Percentiles rank a stretch among this genome's conserved stretches.
Conservation (phyloP, 1,140 invertebrate genomes). For the Helicoverpa zea region DNA sequence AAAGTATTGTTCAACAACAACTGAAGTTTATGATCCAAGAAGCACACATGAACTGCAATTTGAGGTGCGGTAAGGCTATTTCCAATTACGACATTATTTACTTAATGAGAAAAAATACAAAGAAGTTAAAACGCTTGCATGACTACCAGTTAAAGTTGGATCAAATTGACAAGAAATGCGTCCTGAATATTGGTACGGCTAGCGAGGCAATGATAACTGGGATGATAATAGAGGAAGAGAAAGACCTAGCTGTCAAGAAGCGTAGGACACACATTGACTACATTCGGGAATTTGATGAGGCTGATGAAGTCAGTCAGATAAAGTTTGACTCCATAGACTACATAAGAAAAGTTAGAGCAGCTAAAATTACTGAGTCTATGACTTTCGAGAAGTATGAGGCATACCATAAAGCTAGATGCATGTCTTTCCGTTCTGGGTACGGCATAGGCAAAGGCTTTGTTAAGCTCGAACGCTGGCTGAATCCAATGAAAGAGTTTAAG, state of each 20-base stretch:
- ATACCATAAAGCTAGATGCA: slow-evolving; percentile 83
- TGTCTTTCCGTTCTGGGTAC: slow-evolving; percentile 78
- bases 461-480: slow-evolving; percentile 86
- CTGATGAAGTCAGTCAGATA: slow-evolving; percentile 87
- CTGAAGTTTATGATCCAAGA: slow-evolving; percentile 87
- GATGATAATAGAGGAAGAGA: slow-evolving; percentile 71
- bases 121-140: slow-evolving; percentile 77
- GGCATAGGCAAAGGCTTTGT: slow-evolving; percentile 74
- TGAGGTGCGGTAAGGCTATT: slow-evolving; percentile 82
- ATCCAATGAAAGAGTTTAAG: slow-evolving; percentile 84
- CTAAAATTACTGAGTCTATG: slow-evolving; percentile 86
- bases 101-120: slow-evolving; percentile 88
- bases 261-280: slow-evolving; percentile 80
- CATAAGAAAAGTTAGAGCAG: slow-evolving; percentile 84
- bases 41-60: slow-evolving; percentile 85
- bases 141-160: slow-evolving; percentile 80
- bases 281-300: slow-evolving; percentile 87
- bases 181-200: slow-evolving; percentile 51
- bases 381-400: slow-evolving; percentile 87
- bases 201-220: slow-evolving; percentile 63
- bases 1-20: slow-evolving; percentile 90
- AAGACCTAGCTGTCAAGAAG: slow-evolving; percentile 69
- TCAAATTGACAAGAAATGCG: slow-evolving; percentile 72
- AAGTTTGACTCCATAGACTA: slow-evolving; percentile 86
- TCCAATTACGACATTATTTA: slow-evolving; percentile 89